A percentile compares a stretch with the other conserved stretches of the same genome.
Conservation (phyloP, 2,113 vertebrate species). For the Xerus inauris region DNA sequence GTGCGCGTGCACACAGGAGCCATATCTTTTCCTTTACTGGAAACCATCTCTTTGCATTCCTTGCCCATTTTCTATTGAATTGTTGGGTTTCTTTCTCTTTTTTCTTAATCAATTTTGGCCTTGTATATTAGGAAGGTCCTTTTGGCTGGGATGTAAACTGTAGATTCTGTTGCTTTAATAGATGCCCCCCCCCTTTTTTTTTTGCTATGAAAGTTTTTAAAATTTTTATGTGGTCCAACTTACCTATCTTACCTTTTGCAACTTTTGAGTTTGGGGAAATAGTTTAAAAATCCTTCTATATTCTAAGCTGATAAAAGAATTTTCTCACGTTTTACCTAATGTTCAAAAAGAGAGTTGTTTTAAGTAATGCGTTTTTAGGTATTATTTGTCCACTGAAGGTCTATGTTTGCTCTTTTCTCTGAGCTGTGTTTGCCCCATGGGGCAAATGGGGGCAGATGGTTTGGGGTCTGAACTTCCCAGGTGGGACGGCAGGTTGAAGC, state of each 20-base stretch:
- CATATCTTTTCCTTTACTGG: no score
- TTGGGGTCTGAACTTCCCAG: background rate
- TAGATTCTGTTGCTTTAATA: background rate
- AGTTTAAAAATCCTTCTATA: background rate
- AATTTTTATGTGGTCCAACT: background rate
- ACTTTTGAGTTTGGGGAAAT: background rate
- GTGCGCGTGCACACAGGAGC: no score
- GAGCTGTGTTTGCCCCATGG: background rate
- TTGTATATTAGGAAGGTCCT: no score
- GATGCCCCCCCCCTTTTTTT: background rate
- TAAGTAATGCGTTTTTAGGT: background rate
- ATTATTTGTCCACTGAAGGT: background rate
- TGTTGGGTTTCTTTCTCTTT: background rate
- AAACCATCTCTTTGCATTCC: background rate
- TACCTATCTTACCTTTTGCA: background rate
- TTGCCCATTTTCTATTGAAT: background rate
- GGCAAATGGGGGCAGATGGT: background rate
- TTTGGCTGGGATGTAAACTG: background rate
- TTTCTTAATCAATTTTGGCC: background rate
- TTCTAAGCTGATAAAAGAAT: background rate
- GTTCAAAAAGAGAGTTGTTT: background rate
- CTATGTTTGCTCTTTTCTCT: background rate
- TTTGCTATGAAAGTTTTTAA: background rate
- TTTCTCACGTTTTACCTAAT: background rate
- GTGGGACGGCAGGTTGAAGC: no score